Evolutionary conservation across 2,888 invertebrate species (phyloP), one percentile per base, ranked within the genome.

Genomic region (Euplexia lucipara): DNA sequence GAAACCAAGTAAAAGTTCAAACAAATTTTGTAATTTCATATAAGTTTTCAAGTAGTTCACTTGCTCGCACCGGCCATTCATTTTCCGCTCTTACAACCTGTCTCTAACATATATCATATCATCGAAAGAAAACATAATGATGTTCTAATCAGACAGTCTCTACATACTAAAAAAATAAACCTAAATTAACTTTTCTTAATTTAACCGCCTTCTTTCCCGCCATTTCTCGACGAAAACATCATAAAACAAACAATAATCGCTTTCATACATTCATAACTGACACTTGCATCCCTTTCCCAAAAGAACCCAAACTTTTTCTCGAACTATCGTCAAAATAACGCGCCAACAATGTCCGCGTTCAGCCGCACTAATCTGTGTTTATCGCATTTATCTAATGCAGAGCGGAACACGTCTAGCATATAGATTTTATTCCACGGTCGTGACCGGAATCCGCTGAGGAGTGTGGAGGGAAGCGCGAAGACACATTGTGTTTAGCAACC

Each of bases 401-500:
- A 73, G 63, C 72, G 72, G 70, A 66, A 68, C 87, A 84, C 88
- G 88, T 85, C 79, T 70, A 83, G 71, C 81, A 82, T 85, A 85
- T 86, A 86, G 85, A 84, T 84, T 83, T 82, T 83, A 84, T 81
- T 82, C 78, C 56, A 75, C 53, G 72, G 45, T 78, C 87, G 86
- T 87, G 88, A 85, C 82, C 60, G 56, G 88, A 86, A 87, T 88
- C 53, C 56, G 45, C 18, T 57, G 59, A 58, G 51, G 57, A 61
- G 70, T 70, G 78, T 72, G 59, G 75, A 76, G 82, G 75, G 78
- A 77, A 76, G 60, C 62, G 39, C 47, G 64, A 83, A 84, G 85
- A 86, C 84, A 83, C 86, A 84, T 84, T 84, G 84, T 85, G 80
- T 86, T 84, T 81, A 85, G 79, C 78, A 71, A 83, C 83, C 85